Base-by-base conservation (phyloP, 2,888 invertebrate species). In the Leptinotarsa juncta region DNA sequence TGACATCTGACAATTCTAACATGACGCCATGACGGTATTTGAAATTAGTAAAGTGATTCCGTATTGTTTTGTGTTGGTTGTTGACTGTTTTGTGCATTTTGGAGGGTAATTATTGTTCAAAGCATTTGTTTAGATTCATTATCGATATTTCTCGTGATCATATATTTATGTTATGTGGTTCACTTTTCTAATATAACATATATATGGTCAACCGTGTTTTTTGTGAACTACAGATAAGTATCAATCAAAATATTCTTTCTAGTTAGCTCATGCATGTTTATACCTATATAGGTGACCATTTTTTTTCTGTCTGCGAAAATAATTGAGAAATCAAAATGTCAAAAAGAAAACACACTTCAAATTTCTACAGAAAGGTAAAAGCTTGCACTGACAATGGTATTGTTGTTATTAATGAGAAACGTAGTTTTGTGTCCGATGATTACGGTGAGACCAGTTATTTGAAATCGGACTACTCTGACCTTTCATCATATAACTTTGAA, bases 401-500 rank as follows among this genome's bases (percentile, higher is more conserved):
- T 57, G 55, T 57, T n/a, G 23, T 57, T 57, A 57, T 57, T 23
- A 57, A 57, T 57, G 57, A 57, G 57, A 18, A 57, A 57, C 57
- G 20, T 57, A 20, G 57, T 57, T 57, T 57, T 15, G 12, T 57
- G 20, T 20, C 57, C 1, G 57, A 57, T 57, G 57, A 57, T 57
- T 57, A 23, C 14, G 23, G 20, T 57, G 23, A 57, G 20, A 57
- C 18, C 57, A 57, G 57, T 57, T 4, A 23, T 23, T 57, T 57
- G 57, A 57, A 57, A 20, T 57, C 14, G 18, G 57, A n/a, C 23
- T 57, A 57, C 20, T 20, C 10, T 15, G 3, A 7, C 18, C 20
- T 20, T 20, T 18, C 20, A 20, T 18, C 10, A 55, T 20, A 18
- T 55, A 20, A 55, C 12, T 50, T 50, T 16, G 50, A 50, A 50